Evolutionary conservation across 1,140 invertebrate species (phyloP), one percentile per base, ranked within the genome.

Genomic region (Ptiloglossa arizonensis): DNA sequence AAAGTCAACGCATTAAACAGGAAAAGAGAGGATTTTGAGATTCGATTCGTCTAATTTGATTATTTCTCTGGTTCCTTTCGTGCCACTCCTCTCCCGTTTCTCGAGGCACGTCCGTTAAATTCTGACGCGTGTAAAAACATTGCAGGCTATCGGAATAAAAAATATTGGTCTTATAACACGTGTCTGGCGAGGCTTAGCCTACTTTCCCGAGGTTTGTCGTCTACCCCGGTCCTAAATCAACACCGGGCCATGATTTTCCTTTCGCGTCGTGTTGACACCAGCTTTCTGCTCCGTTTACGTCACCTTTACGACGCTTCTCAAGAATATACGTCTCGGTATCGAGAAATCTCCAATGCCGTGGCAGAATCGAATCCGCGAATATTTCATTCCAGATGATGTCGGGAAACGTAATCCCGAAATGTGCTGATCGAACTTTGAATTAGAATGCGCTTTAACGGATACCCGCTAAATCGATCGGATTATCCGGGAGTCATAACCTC

Each of bases 141-240:
- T 29, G 66, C 70, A 29, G 32, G 62, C 62, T 46, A 77, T 54
- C 32, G 76, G 44, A 66, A 81, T 79, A 85, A 85, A 85, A 86
- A 88, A 87, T 88, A 88, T 88, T 86, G 86, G 87, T 86, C 79
- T 87, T 85, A 81, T 80, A 85, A 83, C 82, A 85, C 84, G 70
- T 80, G 82, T 85, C 62, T 86, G 48, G 70, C 35, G 78, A 84
- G 78, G 84, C 71, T 86, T 87, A 88, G 62, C 84, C 77, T 71
- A 80, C 80, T 87, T 87, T 83, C 50, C 63, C 75, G 50, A 48
- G 19, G 46, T 83, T 83, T 82, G 86, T 87, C 86, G 79, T 68
- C 75, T 78, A 64, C 77, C n/a, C n/a, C 52, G 71, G 86, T 88
- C 87, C 87, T 88, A 88, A 88, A 87, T 88, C 86, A 88, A 88